Conservation (phyloP, 2,888 invertebrate genomes). For the Ferrisia virgata region DNA sequence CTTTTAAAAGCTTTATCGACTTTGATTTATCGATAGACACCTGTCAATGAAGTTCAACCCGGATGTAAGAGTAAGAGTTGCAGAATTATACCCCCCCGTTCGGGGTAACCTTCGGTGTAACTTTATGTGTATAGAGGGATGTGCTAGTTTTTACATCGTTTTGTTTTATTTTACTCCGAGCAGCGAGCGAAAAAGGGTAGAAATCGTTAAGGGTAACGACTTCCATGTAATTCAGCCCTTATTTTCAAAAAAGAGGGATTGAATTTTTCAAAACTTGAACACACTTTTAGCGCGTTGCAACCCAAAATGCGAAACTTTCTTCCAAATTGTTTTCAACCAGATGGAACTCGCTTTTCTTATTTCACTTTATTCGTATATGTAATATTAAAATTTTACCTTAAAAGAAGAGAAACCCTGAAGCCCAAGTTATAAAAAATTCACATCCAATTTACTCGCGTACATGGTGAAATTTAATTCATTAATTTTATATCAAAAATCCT, state of each 20-base stretch:
- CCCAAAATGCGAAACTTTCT: background rate
- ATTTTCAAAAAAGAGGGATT: conserved; percentile 8
- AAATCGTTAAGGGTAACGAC: background rate
- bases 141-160: background rate
- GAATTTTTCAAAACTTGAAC: conserved; percentile 13
- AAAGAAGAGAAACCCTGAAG: background rate
- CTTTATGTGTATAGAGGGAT: background rate
- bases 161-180: background rate
- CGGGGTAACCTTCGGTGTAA: background rate
- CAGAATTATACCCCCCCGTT: background rate
- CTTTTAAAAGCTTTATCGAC: background rate
- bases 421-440: background rate
- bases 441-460: background rate
- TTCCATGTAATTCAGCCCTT: background rate
- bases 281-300: background rate
- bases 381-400: background rate
- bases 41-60: conserved; percentile 2
- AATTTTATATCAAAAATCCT: background rate
- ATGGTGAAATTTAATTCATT: background rate
- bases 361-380: background rate
- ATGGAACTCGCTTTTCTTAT: background rate
- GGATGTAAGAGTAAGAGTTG: background rate
- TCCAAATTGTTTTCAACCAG: background rate
- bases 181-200: background rate
- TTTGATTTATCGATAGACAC: conserved; percentile 32